Percentiles rank a stretch among this genome's conserved stretches.
Evolutionary conservation across 2,888 invertebrate genomes (phyloP).

Genomic region (Acanthopleura granulata): DNA sequence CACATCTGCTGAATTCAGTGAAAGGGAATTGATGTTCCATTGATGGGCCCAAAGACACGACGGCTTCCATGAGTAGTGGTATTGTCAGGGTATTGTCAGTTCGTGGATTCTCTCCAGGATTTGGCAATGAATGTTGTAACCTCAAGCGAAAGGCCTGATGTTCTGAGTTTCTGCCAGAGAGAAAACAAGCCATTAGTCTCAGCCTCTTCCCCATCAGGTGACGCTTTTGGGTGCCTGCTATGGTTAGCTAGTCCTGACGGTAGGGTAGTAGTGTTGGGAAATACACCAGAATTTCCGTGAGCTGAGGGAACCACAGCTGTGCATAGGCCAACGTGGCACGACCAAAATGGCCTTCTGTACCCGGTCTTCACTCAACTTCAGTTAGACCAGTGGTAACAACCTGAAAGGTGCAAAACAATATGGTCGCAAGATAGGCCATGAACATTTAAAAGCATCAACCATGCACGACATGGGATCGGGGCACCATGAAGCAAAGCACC

Average conservation of each 20-base stretch:
- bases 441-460: slow-evolving; percentile 17
- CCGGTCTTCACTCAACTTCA: slow-evolving; percentile 5
- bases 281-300: slow-evolving; percentile 13
- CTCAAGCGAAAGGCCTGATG: slow-evolving; percentile 13
- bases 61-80: background rate
- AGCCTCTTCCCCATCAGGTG: slow-evolving; percentile 7
- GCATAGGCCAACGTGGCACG: slow-evolving; percentile 24
- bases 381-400: background rate
- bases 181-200: slow-evolving; percentile 14
- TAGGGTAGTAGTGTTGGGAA: too few relatives aligned
- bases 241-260: background rate
- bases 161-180: slow-evolving; percentile 12
- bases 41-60: background rate
- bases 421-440: background rate
- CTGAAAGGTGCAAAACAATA: slow-evolving; percentile 16
- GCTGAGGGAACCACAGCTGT: slow-evolving; percentile 19
- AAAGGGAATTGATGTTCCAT: background rate
- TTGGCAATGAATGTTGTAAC: background rate
- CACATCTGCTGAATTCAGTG: background rate
- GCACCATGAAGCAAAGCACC: slow-evolving; percentile 9
- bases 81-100: background rate
- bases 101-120: background rate
- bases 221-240: background rate
- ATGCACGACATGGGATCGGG: slow-evolving; percentile 14
- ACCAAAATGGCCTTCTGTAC: slow-evolving; percentile 5